Conservation (phyloP, 2,888 invertebrate genomes). For the Xestia xanthographa region DNA sequence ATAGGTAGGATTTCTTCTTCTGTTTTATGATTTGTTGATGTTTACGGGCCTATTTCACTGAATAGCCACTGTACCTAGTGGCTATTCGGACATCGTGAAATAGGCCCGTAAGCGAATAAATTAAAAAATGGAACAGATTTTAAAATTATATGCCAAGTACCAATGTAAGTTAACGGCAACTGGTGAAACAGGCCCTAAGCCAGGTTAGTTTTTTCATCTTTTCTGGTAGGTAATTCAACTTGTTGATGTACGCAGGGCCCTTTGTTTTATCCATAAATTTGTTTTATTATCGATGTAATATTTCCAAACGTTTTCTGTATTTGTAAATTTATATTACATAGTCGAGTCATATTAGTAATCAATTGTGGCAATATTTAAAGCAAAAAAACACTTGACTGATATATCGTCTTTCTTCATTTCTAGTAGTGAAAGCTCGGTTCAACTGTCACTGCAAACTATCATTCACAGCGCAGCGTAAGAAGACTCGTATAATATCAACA, state of each 20-base stretch:
- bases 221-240: background rate
- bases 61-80: too few species aligned
- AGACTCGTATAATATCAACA: slow-evolving; percentile 49
- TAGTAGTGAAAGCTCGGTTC: background rate
- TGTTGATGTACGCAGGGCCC: background rate
- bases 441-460: background rate
- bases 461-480: slow-evolving; percentile 20
- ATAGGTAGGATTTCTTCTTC: slow-evolving; percentile 7
- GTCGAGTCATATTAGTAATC: background rate
- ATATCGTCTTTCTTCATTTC: background rate
- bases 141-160: too few species aligned
- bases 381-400: background rate
- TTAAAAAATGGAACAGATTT: too few species aligned
- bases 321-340: background rate
- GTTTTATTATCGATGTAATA: background rate
- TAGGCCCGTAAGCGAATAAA: too few species aligned
- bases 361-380: background rate
- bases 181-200: background rate
- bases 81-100: too few species aligned
- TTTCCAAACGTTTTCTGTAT: background rate
- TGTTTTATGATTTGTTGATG: slow-evolving; percentile 31
- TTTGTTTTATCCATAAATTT: background rate
- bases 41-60: background rate
- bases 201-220: background rate
- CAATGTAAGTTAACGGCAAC: too few species aligned